phyloP scores from a whole-genome alignment of 2,797 vertebrate species.

The Dendrocincla fuliginosa region DNA sequence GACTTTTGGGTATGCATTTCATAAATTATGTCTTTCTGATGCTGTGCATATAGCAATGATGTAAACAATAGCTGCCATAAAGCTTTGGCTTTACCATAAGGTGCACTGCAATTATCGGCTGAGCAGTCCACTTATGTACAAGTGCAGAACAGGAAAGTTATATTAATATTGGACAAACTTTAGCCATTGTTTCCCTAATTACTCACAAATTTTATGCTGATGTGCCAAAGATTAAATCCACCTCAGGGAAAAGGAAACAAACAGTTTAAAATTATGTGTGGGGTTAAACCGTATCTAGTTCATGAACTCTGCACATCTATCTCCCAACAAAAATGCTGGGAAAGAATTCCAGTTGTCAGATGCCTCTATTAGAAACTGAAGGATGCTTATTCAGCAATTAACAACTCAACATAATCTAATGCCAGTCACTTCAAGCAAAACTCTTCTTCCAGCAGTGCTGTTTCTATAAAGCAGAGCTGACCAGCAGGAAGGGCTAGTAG shows the following conservation, averaged over 20 bases:
- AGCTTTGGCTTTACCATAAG: neutral
- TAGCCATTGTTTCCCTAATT: neutral
- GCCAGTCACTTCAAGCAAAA: neutral
- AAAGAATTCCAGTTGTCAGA: neutral
- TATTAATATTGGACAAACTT: neutral
- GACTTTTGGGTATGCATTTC: neutral
- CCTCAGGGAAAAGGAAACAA: neutral
- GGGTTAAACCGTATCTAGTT: neutral
- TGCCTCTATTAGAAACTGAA: neutral
- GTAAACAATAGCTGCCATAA: neutral
- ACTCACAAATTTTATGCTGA: neutral
- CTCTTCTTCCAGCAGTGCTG: neutral
- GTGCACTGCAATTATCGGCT: neutral
- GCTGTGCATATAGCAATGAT: neutral
- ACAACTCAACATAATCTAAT: neutral
- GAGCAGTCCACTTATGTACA: neutral
- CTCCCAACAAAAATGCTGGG: neutral
- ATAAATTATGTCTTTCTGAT: neutral
- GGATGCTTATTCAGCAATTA: neutral
- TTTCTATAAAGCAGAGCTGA: neutral
- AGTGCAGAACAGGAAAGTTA: neutral
- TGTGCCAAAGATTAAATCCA: neutral
- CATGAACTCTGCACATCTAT: neutral
- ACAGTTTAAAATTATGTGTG: neutral
- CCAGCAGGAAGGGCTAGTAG: neutral